A percentile compares a stretch with the other conserved stretches of the same genome.
Conservation (phyloP, 53 echinoderm and acorn worm species). For the Patiria pectinifera region DNA sequence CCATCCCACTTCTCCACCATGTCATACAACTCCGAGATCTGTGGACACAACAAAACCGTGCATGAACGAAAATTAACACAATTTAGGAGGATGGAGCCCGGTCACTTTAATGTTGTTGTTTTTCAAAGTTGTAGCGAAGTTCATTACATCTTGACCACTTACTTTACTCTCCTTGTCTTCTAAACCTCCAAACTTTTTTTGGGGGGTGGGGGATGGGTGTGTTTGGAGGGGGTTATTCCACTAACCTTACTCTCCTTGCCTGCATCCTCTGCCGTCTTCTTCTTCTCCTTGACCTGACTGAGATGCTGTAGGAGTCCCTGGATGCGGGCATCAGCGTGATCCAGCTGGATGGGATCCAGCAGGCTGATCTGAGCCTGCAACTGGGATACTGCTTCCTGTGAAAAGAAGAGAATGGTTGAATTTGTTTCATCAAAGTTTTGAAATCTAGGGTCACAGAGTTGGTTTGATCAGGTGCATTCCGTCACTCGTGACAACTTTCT, state of each 20-base stretch:
- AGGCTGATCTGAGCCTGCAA: conserved; percentile 79
- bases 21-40: conserved; percentile 94
- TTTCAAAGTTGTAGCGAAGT: too few relatives aligned
- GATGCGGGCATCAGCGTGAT: conserved; percentile 94
- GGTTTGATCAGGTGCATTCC: too few relatives aligned
- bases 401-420: background rate
- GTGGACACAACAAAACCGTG: background rate
- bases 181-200: too few relatives aligned
- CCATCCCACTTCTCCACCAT: conserved; percentile 96
- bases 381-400: conserved; percentile 83
- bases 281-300: conserved; percentile 91
- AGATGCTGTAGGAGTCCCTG: conserved; percentile 85
- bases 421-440: background rate
- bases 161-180: too few relatives aligned
- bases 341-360: conserved; percentile 84
- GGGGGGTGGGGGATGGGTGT: too few relatives aligned
- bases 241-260: conserved; percentile 93
- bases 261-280: conserved; percentile 79
- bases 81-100: too few relatives aligned
- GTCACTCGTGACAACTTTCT: too few relatives aligned
- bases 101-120: too few relatives aligned
- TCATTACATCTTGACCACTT: too few relatives aligned
- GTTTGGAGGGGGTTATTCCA: background rate
- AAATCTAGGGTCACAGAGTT: too few relatives aligned
- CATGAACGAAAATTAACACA: background rate